Conservation (phyloP, 2,113 vertebrate species). For the Periophthalmodon schlosseri region DNA sequence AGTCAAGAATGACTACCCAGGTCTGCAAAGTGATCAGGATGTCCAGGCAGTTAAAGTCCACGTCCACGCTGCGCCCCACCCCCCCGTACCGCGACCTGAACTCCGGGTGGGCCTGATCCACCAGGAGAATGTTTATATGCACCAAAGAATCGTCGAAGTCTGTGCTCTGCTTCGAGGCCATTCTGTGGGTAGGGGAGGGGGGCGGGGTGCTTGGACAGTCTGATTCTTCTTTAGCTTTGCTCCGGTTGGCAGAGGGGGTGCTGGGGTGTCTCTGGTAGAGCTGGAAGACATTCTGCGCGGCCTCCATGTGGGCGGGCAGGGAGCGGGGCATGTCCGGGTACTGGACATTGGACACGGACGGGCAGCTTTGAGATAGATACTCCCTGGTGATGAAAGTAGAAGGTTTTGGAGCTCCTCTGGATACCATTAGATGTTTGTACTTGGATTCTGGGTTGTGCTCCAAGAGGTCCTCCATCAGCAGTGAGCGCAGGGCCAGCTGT, state of each 20-base stretch:
- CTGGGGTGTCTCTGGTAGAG: constrained; percentile 91
- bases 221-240: constrained; percentile 79
- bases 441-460: constrained; percentile 91
- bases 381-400: constrained; percentile 90
- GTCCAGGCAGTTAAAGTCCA: constrained; percentile 97
- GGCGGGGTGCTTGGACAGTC: constrained; percentile 91
- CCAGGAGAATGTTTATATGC: constrained; percentile 92
- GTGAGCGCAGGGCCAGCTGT: constrained; percentile 88
- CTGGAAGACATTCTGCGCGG: constrained; percentile 96
- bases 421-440: constrained; percentile 96
- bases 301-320: constrained; percentile 94
- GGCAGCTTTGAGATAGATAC: constrained; percentile 95
- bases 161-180: constrained; percentile 69
- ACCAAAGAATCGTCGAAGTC: constrained; percentile 95
- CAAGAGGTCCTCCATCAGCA: constrained; percentile 96
- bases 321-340: constrained; percentile 96
- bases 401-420: constrained; percentile 91
- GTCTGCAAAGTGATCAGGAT: constrained; percentile 95
- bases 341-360: constrained; percentile 84
- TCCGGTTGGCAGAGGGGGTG: constrained; percentile 74
- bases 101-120: constrained; percentile 93
- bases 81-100: constrained; percentile 84
- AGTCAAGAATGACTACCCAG: constrained; percentile 98
- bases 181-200: constrained; percentile 86
- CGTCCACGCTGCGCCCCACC: constrained; percentile 87